phyloP scores from a whole-genome alignment of 2,888 invertebrate genomes.

The Crepidodera aurea region DNA sequence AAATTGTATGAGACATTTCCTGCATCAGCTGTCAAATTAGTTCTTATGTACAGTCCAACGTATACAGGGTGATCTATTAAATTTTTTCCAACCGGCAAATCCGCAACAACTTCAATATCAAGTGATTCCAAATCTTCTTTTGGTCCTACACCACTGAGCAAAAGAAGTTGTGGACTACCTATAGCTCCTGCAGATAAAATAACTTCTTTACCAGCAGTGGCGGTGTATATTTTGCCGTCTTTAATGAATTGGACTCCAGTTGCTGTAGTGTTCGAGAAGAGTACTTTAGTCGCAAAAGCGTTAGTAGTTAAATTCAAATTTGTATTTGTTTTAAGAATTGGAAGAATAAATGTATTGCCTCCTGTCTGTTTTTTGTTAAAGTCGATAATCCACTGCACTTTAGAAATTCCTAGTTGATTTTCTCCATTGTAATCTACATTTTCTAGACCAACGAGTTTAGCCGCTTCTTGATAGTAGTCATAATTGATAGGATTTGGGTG shows the following conservation, averaged over 20 bases:
- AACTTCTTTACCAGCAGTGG: conserved; percentile 71
- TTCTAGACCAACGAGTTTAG: conserved; percentile 66
- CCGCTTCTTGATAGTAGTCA: conserved; percentile 58
- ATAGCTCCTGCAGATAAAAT: conserved; percentile 81
- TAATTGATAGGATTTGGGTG: conserved; percentile 14
- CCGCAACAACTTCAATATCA: conserved; percentile 43
- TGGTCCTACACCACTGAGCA: conserved; percentile 53
- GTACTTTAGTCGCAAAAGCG: conserved; percentile 65
- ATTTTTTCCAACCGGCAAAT: conserved; percentile 48
- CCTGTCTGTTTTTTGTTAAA: conserved; percentile 69
- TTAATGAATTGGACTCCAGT: conserved; percentile 66
- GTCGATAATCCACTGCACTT: conserved; percentile 68
- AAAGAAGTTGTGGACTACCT: conserved; percentile 62
- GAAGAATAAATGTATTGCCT: conserved; percentile 68
- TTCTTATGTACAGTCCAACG: conserved; percentile 39
- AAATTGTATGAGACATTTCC: conserved; percentile 7
- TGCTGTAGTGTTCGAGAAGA: conserved; percentile 61
- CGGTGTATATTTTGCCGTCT: conserved; percentile 60
- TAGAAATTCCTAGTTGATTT: conserved; percentile 67
- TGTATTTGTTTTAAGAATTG: conserved; percentile 59
- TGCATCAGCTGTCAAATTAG: conserved; percentile 15
- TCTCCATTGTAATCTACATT: conserved; percentile 71
- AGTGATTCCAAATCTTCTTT: conserved; percentile 39
- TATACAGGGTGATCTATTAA: conserved; percentile 49
- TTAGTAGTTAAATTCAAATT: conserved; percentile 68